These are phyloP conservation scores for Dyspetes luteomarginatus DNA, from an alignment of 2,888 invertebrate genomes.

Conservation along the genomic window DNA sequence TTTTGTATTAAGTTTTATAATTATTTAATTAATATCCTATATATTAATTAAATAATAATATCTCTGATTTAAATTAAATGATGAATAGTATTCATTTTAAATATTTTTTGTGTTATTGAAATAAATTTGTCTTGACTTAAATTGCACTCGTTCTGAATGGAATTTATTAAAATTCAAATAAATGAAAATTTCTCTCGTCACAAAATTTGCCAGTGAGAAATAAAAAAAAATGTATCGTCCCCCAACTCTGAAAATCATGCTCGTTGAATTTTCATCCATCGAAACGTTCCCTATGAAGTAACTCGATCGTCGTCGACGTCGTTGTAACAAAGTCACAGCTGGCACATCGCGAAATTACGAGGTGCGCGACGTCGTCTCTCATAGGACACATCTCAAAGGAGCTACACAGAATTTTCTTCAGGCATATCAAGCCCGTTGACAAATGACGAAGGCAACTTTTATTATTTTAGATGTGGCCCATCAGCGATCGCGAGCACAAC, in stretches of 20 bases:
- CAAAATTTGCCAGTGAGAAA: neutral
- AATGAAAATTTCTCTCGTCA: neutral
- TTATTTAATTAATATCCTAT: neutral
- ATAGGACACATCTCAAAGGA: slow-evolving; percentile 67
- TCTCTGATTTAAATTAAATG: too few species aligned
- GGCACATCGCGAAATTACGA: slow-evolving; percentile 79
- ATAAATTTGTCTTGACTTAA: neutral
- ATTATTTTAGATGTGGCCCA: slow-evolving; percentile 83
- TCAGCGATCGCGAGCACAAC: slow-evolving; percentile 68
- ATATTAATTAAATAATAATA: too few species aligned
- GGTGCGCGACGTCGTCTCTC: slow-evolving; percentile 69
- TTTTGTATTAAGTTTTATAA: neutral
- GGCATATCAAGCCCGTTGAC: slow-evolving; percentile 74
- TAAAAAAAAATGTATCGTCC: slow-evolving; percentile 33
- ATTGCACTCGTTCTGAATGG: too few species aligned
- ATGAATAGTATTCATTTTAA: neutral
- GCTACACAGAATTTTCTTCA: slow-evolving; percentile 70
- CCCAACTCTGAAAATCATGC: slow-evolving; percentile 48
- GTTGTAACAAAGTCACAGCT: slow-evolving; percentile 72
- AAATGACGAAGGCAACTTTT: slow-evolving; percentile 83
- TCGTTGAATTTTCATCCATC: slow-evolving; percentile 55
- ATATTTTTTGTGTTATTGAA: slow-evolving; percentile 23
- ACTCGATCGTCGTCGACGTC: slow-evolving; percentile 53
- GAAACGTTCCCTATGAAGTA: slow-evolving; percentile 47
- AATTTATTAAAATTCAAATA: slow-evolving; percentile 10